Conservation (phyloP, 1,140 invertebrate species). For the Andrena cerasifolii region DNA sequence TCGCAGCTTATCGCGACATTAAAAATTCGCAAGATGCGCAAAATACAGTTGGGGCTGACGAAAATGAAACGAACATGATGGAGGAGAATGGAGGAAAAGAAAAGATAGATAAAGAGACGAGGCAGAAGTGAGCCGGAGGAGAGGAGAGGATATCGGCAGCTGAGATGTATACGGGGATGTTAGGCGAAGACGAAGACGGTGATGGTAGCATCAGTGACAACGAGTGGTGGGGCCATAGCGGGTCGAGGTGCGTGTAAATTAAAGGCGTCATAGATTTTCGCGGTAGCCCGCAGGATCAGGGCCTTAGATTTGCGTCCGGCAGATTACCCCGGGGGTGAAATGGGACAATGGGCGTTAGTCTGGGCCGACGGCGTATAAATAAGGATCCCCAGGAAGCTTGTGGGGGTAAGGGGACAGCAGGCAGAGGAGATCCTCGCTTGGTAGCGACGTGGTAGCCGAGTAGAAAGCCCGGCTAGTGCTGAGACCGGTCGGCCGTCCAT, state of each 20-base stretch:
- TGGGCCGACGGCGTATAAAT: slow-evolving; percentile 81
- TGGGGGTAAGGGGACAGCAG: slow-evolving; percentile 63
- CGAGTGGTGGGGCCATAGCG: slow-evolving; percentile 26
- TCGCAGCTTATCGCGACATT: no score
- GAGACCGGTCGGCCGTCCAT: slow-evolving; percentile 80
- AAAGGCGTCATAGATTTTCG: slow-evolving; percentile 82
- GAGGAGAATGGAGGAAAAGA: background rate
- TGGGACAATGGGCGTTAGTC: slow-evolving; percentile 82
- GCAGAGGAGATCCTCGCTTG: slow-evolving; percentile 65
- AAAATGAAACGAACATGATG: no score
- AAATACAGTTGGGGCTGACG: no score
- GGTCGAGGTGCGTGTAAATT: slow-evolving; percentile 77
- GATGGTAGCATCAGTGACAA: slow-evolving; percentile 20
- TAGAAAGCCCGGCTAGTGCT: slow-evolving; percentile 73
- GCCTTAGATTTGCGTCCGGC: slow-evolving; percentile 82
- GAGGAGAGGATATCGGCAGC: background rate
- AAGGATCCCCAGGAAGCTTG: slow-evolving; percentile 79
- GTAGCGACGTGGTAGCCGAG: slow-evolving; percentile 67
- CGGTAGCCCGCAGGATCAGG: slow-evolving; percentile 82
- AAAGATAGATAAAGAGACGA: background rate
- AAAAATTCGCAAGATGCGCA: no score
- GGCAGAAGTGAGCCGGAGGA: background rate
- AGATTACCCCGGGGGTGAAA: slow-evolving; percentile 81
- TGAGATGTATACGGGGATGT: background rate
- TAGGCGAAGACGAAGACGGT: background rate